Percentiles rank a stretch among this genome's conserved stretches.
These are phyloP conservation scores for Zaprionus ornatus DNA, from an alignment of 1,140 invertebrate species.

Conservation along the genomic window DNA sequence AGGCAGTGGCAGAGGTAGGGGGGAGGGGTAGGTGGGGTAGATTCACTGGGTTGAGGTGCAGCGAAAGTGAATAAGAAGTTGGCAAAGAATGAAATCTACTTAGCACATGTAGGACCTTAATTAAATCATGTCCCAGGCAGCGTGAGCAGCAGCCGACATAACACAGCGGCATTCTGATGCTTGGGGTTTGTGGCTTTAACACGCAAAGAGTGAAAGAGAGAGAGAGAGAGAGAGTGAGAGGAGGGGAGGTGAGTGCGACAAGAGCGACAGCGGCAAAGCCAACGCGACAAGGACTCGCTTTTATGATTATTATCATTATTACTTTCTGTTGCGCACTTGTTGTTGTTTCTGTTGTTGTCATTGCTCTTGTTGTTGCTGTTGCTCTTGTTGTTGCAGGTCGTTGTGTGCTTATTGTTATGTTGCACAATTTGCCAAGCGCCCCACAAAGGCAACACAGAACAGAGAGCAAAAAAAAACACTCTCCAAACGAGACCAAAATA, in stretches of 20 bases:
- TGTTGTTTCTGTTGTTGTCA: constrained; percentile 13
- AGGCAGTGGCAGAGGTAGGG: neutral
- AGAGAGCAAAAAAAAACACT: constrained; percentile 26
- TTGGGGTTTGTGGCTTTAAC: constrained; percentile 52
- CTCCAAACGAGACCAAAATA: constrained; percentile 26
- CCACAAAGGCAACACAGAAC: constrained; percentile 17
- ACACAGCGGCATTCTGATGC: constrained; percentile 32
- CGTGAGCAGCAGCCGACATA: constrained; percentile 40
- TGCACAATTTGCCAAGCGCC: constrained; percentile 49
- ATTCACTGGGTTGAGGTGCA: constrained; percentile 33
- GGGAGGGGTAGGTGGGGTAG: constrained; percentile 17
- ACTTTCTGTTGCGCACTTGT: constrained; percentile 36
- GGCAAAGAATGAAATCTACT: constrained; percentile 76
- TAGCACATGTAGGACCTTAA: constrained; percentile 79
- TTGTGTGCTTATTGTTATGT: constrained; percentile 54
- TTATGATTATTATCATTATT: constrained; percentile 70
- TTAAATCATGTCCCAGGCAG: constrained; percentile 67
- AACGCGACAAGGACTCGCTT: constrained; percentile 55
- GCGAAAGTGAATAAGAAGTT: constrained; percentile 55
- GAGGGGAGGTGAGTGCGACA: neutral
- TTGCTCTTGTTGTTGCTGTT: constrained; percentile 20
- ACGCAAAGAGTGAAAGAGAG: neutral
- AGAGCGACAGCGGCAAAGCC: constrained; percentile 25
- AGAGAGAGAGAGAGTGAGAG: neutral
- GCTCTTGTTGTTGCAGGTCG: constrained; percentile 20